Evolutionary conservation across 2,113 vertebrate species (phyloP).

Genomic region (Plecturocebus donacophilus): DNA sequence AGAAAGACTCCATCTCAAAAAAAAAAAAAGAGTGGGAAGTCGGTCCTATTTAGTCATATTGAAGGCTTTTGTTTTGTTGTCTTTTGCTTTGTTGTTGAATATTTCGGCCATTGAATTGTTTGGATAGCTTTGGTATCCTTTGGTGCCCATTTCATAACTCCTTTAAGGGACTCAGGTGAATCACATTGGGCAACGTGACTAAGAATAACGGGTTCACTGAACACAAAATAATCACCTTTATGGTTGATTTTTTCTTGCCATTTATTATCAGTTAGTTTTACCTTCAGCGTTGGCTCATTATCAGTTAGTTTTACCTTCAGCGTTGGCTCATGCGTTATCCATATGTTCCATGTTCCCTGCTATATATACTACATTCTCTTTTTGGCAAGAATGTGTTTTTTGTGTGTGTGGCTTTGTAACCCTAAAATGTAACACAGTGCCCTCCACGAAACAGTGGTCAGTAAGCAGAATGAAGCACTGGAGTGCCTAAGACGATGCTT

Average conservation of each 20-base stretch:
- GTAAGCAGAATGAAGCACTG: not conserved
- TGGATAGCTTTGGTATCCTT: not conserved
- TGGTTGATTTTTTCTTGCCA: not conserved
- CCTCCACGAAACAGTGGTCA: not conserved
- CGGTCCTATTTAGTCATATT: not conserved
- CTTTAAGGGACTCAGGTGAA: not conserved
- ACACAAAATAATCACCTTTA: not conserved
- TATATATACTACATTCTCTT: not conserved
- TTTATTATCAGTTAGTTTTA: not conserved
- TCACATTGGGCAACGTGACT: not conserved
- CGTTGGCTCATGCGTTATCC: not conserved
- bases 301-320: not conserved
- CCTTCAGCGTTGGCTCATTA: no score
- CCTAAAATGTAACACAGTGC: not conserved
- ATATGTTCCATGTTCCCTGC: accelerated
- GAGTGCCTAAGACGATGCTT: accelerated
- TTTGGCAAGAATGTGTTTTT: not conserved
- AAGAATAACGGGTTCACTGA: not conserved
- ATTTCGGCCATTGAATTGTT: not conserved
- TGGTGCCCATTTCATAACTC: not conserved
- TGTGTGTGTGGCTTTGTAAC: not conserved
- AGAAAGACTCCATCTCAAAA: no score
- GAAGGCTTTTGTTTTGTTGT: not conserved
- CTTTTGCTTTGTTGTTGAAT: not conserved
- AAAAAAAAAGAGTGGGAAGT: no score